Conservation (phyloP, 2,888 invertebrate species). For the Scaptomyza caliginosa region DNA sequence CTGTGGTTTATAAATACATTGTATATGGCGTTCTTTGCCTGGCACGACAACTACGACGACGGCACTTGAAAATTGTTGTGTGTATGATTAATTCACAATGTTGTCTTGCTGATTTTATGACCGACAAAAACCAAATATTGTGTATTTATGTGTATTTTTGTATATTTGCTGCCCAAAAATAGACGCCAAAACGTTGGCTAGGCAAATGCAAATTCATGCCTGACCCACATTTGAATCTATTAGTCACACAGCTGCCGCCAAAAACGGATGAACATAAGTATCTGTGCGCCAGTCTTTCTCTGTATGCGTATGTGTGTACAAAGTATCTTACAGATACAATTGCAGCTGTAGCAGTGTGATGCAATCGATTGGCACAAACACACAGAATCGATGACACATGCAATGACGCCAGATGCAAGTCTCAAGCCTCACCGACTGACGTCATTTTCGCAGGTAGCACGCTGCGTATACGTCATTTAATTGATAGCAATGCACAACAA, state of each 20-base stretch:
- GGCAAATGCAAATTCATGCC: slow-evolving; percentile 74
- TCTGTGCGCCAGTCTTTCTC: no score
- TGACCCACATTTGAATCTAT: slow-evolving; percentile 75
- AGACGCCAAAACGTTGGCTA: slow-evolving; percentile 48
- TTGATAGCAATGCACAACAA: background rate
- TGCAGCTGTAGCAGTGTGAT: slow-evolving; percentile 57
- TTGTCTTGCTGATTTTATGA: slow-evolving; percentile 70
- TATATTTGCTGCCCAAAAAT: slow-evolving; percentile 18
- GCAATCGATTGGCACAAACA: slow-evolving; percentile 52
- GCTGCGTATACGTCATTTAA: slow-evolving; percentile 51
- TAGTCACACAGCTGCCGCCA: slow-evolving; percentile 68
- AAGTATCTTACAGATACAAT: slow-evolving; percentile 14
- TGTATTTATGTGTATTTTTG: slow-evolving; percentile 18
- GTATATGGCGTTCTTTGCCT: slow-evolving; percentile 31
- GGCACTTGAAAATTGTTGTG: slow-evolving; percentile 41
- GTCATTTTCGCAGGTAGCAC: slow-evolving; percentile 49
- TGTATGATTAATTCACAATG: slow-evolving; percentile 72
- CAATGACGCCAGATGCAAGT: slow-evolving; percentile 41
- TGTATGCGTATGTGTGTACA: no score
- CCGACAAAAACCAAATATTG: slow-evolving; percentile 44
- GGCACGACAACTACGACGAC: slow-evolving; percentile 45
- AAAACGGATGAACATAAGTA: slow-evolving; percentile 37
- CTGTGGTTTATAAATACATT: slow-evolving; percentile 18
- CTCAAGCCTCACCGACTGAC: slow-evolving; percentile 43
- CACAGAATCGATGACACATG: slow-evolving; percentile 64